Evolutionary conservation across 2,888 invertebrate genomes (phyloP).

Genomic region (Hoplodrina ambigua): DNA sequence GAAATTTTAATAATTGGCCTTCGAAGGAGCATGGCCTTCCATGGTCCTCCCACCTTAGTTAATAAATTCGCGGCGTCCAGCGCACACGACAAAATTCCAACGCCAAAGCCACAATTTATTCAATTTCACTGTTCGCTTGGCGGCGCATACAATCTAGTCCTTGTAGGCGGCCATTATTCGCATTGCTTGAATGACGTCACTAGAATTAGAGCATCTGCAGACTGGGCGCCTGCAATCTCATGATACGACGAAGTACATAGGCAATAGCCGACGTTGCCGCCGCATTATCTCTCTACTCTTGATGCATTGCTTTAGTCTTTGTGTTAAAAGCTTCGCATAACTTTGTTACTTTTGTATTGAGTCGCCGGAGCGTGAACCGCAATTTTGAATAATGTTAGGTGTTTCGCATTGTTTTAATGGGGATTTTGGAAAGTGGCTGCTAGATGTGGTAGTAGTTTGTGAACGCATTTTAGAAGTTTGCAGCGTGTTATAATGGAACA

Average conservation of each 20-base stretch:
- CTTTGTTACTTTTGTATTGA: constrained; percentile 56
- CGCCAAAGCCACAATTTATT: constrained; percentile 32
- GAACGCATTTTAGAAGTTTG: constrained; percentile 2
- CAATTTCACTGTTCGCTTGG: constrained; percentile 53
- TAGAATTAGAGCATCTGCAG: constrained; percentile 68
- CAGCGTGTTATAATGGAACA: neutral
- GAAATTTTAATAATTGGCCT: too few species aligned
- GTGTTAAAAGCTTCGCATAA: constrained; percentile 55
- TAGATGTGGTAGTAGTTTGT: constrained; percentile 7
- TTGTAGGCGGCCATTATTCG: constrained; percentile 67
- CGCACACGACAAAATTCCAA: constrained; percentile 3
- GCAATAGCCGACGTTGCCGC: constrained; percentile 42
- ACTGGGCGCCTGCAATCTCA: constrained; percentile 70
- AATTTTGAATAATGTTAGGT: constrained; percentile 45
- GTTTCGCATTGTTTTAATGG: constrained; percentile 47
- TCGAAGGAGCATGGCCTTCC: too few species aligned
- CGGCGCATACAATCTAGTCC: constrained; percentile 58
- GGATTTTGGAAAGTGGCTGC: constrained; percentile 26
- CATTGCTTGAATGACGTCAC: constrained; percentile 66
- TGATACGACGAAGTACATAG: constrained; percentile 68
- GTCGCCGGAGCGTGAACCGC: constrained; percentile 37
- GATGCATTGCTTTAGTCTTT: constrained; percentile 55
- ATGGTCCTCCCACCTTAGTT: too few species aligned
- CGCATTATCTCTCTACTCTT: constrained; percentile 65
- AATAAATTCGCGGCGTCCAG: too few species aligned